These are phyloP conservation scores for Euwallacea fornicatus DNA, from an alignment of 1,140 invertebrate genomes.

Conservation along the genomic window DNA sequence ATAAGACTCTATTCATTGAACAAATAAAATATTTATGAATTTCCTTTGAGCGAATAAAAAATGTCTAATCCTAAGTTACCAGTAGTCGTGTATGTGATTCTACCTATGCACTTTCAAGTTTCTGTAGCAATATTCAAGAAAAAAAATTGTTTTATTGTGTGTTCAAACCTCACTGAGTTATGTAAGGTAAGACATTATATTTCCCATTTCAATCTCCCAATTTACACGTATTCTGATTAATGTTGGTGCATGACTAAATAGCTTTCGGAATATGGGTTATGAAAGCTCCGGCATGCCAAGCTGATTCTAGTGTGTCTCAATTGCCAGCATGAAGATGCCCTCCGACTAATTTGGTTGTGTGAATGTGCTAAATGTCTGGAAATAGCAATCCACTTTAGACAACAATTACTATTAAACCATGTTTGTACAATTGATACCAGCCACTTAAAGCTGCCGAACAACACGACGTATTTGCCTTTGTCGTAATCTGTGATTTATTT, in stretches of 20 bases:
- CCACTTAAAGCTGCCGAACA: conserved; percentile 3
- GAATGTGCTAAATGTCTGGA: background rate
- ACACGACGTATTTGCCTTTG: conserved; percentile 3
- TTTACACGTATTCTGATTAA: too few species aligned
- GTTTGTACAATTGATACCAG: background rate
- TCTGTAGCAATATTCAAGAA: too few species aligned
- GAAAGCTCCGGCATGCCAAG: background rate
- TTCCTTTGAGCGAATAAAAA: too few species aligned
- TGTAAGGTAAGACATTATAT: too few species aligned
- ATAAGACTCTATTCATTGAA: too few species aligned
- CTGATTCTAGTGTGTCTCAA: background rate
- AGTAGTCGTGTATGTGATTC: too few species aligned
- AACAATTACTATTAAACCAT: conserved; percentile 5
- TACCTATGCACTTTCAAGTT: too few species aligned
- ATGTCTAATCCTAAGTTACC: too few species aligned
- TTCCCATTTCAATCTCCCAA: too few species aligned
- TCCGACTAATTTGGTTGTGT: conserved; percentile 2
- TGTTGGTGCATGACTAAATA: background rate
- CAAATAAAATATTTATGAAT: too few species aligned
- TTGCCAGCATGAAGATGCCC: background rate
- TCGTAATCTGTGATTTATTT: conserved; percentile 20
- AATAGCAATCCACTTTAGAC: background rate
- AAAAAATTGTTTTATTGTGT: too few species aligned
- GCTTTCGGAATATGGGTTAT: background rate
- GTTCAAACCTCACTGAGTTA: too few species aligned